Base-by-base conservation (phyloP, 2,888 invertebrate genomes). In the Malacosoma neustria region DNA sequence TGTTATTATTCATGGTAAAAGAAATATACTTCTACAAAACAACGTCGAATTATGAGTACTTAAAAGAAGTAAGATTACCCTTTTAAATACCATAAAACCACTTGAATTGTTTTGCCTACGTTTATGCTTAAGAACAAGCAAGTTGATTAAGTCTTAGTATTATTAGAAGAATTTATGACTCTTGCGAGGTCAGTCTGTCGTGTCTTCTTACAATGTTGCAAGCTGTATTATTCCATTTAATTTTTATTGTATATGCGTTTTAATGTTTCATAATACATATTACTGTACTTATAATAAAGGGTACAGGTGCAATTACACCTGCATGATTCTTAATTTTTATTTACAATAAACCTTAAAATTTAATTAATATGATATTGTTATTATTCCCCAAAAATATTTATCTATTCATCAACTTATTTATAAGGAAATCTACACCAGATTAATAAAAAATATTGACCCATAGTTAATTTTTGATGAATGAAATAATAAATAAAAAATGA, bases 211-310 rank as follows among this genome's bases (percentile, higher is more conserved):
- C 54, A 54, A 62, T 61, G 59, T 63, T 65, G 64, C 58, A 57
- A 59, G 47, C 48, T 45, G 54, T 51, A 59, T 59, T 61, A 58
- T 61, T 53, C 53, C 46, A 57, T 56, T 55, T 57, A 57, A 57
- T 59, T 53, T 47, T 44, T 45, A 52, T 59, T 52, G 51, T 57
- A 7, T 22, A 22, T 22, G 22, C 22, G 9, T 22, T 22, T 22
- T 9, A 22, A 22, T 22, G 22, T 22, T 22, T 9, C 22, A 43
- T 49, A 48, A 49, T 51, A 49, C 46, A 48, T 49, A 51, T 45
- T 49, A 46, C 46, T 51, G 46, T 45, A 32, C 34, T 36, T 37
- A 37, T 45, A 39, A 49, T 49, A 51, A 51, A 49, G 41, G 43
- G 41, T 45, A 47, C 49, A 49, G 49, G 43, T 49, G 39, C 45